These are phyloP conservation scores for Pseudopipra pipra DNA, from an alignment of 2,113 vertebrate species.

Conservation along the genomic window DNA sequence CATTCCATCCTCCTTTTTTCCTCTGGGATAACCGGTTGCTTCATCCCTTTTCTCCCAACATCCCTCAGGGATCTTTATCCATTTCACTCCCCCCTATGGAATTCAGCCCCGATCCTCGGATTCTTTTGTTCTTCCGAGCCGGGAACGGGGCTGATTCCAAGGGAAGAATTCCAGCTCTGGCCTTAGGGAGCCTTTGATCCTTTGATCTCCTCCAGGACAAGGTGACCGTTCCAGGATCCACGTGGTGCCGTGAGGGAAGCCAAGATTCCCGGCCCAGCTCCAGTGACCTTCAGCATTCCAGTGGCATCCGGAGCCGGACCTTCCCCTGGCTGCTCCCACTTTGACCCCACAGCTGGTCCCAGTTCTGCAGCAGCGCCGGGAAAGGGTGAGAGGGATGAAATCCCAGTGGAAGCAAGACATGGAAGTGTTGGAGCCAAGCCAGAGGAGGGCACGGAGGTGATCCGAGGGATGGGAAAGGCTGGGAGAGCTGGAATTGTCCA, in stretches of 20 bases:
- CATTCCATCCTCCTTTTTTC: background rate
- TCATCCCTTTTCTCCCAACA: background rate
- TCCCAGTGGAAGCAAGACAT: background rate
- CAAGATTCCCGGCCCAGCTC: background rate
- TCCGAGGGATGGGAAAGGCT: background rate
- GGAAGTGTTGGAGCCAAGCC: background rate
- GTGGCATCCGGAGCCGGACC: background rate
- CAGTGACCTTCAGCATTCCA: background rate
- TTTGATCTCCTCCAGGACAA: background rate
- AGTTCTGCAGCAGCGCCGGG: background rate
- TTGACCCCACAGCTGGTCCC: background rate
- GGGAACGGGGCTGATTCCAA: background rate
- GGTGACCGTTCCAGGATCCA: background rate
- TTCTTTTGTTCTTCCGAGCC: background rate
- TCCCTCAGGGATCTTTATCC: background rate
- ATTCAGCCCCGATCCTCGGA: rapidly evolving
- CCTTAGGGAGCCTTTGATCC: background rate
- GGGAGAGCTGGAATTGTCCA: background rate
- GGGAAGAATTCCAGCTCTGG: background rate
- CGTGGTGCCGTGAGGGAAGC: rapidly evolving
- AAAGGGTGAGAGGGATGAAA: background rate
- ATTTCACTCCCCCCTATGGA: background rate
- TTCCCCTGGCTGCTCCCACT: background rate
- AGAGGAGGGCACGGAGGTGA: background rate
- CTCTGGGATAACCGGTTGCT: background rate